Percentiles rank a stretch among this genome's conserved stretches.
Evolutionary conservation across 2,888 invertebrate species (phyloP).

Genomic region (Isotomurus palustris): DNA sequence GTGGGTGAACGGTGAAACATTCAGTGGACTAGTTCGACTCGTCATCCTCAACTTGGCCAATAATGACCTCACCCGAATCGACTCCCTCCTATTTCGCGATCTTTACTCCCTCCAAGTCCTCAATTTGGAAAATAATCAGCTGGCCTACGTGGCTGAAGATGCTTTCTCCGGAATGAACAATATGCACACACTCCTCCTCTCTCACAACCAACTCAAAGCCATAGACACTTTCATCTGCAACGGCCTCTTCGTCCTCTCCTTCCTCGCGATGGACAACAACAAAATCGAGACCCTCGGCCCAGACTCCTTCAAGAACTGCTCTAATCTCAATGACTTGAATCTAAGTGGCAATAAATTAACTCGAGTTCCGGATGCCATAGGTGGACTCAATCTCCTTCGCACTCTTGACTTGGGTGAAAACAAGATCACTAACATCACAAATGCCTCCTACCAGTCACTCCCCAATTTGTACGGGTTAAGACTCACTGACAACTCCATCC

Average conservation of each 20-base stretch:
- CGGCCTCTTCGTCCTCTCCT: conserved; percentile 68
- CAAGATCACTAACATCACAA: conserved; percentile 69
- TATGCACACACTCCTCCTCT: conserved; percentile 73
- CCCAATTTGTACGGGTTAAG: conserved; percentile 74
- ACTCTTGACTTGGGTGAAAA: conserved; percentile 81
- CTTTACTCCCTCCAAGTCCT: conserved; percentile 74
- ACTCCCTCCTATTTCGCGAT: conserved; percentile 67
- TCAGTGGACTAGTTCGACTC: conserved; percentile 68
- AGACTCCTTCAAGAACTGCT: conserved; percentile 71
- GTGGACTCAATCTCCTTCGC: conserved; percentile 69
- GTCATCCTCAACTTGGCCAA: conserved; percentile 71
- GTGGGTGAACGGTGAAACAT: conserved; percentile 70
- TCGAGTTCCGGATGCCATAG: conserved; percentile 68
- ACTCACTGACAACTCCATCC: conserved; percentile 78
- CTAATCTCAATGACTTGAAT: conserved; percentile 74
- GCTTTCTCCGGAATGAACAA: conserved; percentile 71
- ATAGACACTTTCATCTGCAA: conserved; percentile 72
- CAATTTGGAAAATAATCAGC: conserved; percentile 71
- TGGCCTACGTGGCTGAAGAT: conserved; percentile 71
- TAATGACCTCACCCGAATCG: conserved; percentile 70
- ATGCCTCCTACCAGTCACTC: conserved; percentile 74
- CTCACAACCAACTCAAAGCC: conserved; percentile 70
- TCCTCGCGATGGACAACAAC: conserved; percentile 75
- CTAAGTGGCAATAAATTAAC: conserved; percentile 74
- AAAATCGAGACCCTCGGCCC: conserved; percentile 68